Evolutionary conservation across 1,140 invertebrate species (phyloP).

Genomic region (Caligus rogercresseyi): DNA sequence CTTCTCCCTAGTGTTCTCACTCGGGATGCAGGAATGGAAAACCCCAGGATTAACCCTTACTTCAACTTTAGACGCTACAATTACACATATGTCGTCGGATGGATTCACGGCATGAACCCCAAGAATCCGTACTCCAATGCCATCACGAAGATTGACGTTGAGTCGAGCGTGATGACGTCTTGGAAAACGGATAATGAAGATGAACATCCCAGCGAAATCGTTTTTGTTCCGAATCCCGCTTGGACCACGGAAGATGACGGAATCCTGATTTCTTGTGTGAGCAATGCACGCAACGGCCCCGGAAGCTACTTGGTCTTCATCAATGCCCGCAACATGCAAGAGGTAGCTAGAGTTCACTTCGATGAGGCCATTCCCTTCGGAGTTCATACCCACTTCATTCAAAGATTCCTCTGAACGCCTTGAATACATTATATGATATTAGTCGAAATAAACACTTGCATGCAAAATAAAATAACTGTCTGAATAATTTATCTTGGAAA

Average conservation of each 20-base stretch:
- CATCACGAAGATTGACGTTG: constrained; percentile 4
- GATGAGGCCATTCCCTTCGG: constrained; percentile 9
- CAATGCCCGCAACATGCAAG: constrained; percentile 4
- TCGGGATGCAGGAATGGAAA: not conserved
- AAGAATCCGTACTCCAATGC: constrained; percentile 3
- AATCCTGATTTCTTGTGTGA: not conserved
- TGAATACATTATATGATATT: no score
- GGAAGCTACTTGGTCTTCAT: not conserved
- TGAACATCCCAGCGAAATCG: not conserved
- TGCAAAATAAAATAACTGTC: no score
- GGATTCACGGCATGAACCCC: constrained; percentile 1
- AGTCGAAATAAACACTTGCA: no score
- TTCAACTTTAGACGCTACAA: not conserved
- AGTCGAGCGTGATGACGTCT: not conserved
- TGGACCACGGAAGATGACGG: constrained; percentile 5
- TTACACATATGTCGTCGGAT: constrained; percentile 2
- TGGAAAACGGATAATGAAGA: not conserved
- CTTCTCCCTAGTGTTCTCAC: not conserved
- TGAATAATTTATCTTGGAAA: no score
- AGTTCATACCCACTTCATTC: not conserved
- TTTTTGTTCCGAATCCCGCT: not conserved
- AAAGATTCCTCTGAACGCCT: no score
- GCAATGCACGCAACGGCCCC: not conserved
- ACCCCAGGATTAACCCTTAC: not conserved
- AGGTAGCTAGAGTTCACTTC: not conserved